Evolutionary conservation across 2,888 invertebrate species (phyloP).

Genomic region (Azorinus chamasolen): DNA sequence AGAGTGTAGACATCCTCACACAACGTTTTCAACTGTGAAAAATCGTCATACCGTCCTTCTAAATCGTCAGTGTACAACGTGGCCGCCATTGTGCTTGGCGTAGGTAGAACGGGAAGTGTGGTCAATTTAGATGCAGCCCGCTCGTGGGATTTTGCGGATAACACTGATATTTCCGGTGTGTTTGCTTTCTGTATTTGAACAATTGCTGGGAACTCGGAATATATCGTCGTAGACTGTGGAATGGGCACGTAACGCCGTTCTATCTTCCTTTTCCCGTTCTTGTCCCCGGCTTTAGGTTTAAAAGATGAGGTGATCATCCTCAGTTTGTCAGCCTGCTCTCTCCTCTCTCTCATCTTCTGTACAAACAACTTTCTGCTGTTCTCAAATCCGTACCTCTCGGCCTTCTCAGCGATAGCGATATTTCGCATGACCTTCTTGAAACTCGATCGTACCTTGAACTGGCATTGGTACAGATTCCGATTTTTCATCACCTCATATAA

Average conservation of each 20-base stretch:
- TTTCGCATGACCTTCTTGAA: conserved; percentile 64
- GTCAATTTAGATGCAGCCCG: conserved; percentile 4
- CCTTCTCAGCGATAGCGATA: conserved; percentile 65
- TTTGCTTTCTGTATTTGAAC: conserved; percentile 2
- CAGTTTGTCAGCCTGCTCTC: conserved; percentile 58
- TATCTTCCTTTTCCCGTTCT: conserved; percentile 9
- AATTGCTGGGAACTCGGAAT: conserved; percentile 39
- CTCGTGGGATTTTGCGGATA: conserved; percentile 6
- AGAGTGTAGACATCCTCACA: too few relatives aligned
- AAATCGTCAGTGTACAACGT: background rate
- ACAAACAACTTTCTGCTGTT: conserved; percentile 68
- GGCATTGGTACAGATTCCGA: conserved; percentile 67
- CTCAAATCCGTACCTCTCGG: conserved; percentile 64
- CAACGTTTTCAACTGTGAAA: background rate
- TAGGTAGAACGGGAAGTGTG: conserved; percentile 11
- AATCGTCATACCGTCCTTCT: background rate
- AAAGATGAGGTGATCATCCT: conserved; percentile 3
- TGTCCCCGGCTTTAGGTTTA: conserved; percentile 18
- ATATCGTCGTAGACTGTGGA: conserved; percentile 34
- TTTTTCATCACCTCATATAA: conserved; percentile 70
- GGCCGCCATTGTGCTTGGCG: conserved; percentile 16
- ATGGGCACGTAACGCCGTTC: conserved; percentile 37
- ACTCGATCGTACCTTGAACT: conserved; percentile 67
- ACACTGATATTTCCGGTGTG: background rate
- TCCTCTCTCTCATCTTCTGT: conserved; percentile 64